phyloP scores from a whole-genome alignment of 2,113 vertebrate genomes.

The Platichthys flesus region DNA sequence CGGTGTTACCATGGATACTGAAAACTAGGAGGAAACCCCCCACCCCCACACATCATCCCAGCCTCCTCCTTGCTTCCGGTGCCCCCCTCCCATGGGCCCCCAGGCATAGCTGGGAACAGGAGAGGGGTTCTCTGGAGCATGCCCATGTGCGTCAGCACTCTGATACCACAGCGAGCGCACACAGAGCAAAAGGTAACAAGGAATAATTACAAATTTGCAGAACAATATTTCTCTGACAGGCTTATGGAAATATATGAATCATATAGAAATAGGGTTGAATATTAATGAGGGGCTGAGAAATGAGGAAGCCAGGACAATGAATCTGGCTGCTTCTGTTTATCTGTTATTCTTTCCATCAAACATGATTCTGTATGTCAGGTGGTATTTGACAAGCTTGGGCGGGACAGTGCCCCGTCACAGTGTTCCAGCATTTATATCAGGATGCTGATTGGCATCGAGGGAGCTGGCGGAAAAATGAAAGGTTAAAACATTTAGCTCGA shows the following conservation, averaged over 20 bases:
- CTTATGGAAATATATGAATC: constrained; percentile 5
- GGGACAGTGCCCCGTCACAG: constrained; percentile 27
- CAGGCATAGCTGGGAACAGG: constrained; percentile 49
- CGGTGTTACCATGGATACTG: constrained; percentile 73
- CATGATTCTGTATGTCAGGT: constrained; percentile 36
- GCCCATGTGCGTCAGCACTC: constrained; percentile 18
- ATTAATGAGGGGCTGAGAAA: constrained; percentile 15
- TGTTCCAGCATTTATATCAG: constrained; percentile 1
- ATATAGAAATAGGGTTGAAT: constrained; percentile 17
- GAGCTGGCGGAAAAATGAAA: constrained; percentile 27
- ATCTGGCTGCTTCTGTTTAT: constrained; percentile 19
- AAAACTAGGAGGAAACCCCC: constrained; percentile 52
- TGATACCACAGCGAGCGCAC: background rate
- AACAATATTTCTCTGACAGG: constrained; percentile 18
- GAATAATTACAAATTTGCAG: constrained; percentile 28
- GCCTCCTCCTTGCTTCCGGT: constrained; percentile 24
- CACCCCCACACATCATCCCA: background rate
- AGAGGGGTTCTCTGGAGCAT: constrained; percentile 63
- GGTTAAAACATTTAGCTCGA: constrained; percentile 29
- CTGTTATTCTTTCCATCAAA: constrained; percentile 38
- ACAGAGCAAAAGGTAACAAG: constrained; percentile 5
- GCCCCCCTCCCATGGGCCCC: constrained; percentile 27
- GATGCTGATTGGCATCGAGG: constrained; percentile 25
- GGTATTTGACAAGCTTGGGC: constrained; percentile 34
- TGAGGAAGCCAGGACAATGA: background rate